Evolutionary conservation across 64 coral and sea anemone genomes (phyloP).

Genomic region (Montipora cactus): DNA sequence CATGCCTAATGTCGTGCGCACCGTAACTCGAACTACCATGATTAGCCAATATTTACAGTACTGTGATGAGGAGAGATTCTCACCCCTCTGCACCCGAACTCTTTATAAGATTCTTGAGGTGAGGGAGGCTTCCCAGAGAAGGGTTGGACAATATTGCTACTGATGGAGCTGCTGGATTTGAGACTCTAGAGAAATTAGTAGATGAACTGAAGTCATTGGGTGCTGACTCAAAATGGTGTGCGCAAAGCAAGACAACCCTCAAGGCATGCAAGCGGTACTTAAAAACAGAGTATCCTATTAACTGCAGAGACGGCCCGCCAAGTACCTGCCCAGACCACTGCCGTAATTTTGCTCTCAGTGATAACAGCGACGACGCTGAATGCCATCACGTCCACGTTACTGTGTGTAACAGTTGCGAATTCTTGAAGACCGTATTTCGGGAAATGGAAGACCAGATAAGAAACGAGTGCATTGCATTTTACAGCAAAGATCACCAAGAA

Average conservation of each 20-base stretch:
- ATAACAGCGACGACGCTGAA: slow-evolving; percentile 11
- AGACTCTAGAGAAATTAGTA: slow-evolving; percentile 17
- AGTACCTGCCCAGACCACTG: background rate
- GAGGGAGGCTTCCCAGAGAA: too few species aligned
- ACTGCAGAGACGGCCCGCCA: background rate
- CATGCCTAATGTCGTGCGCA: slow-evolving; percentile 23
- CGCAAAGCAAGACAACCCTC: slow-evolving; percentile 12
- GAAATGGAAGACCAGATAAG: slow-evolving; percentile 4
- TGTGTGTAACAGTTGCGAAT: slow-evolving; percentile 12
- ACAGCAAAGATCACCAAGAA: slow-evolving; percentile 55
- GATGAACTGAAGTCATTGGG: slow-evolving; percentile 39
- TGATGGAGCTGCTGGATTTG: background rate
- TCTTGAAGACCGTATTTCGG: background rate
- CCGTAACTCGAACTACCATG: background rate
- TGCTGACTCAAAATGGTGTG: background rate
- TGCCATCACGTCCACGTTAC: slow-evolving; percentile 33
- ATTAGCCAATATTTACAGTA: too few species aligned
- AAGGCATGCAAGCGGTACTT: slow-evolving; percentile 16
- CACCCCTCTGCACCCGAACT: background rate
- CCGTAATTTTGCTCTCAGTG: slow-evolving; percentile 46
- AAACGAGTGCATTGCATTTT: slow-evolving; percentile 1
- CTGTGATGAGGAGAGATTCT: too few species aligned
- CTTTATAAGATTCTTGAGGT: background rate
- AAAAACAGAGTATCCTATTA: too few species aligned
- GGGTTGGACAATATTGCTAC: too few species aligned